Evolutionary conservation across 2,113 vertebrate species (phyloP).

Genomic region (Crocuta crocuta): DNA sequence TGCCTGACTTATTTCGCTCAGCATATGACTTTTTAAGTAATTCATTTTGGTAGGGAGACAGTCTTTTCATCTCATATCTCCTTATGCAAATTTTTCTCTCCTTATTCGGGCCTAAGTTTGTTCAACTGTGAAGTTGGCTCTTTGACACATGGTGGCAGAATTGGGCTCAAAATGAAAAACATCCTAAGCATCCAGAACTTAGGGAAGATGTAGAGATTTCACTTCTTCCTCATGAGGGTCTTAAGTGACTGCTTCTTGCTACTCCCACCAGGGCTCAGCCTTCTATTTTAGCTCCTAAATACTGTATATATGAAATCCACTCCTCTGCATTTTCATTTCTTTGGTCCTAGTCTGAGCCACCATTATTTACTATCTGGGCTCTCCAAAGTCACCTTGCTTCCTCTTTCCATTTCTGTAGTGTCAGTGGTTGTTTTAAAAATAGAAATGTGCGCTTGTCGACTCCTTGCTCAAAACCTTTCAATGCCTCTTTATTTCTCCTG

Average conservation of each 20-base stretch:
- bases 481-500: background rate
- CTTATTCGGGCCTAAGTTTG: background rate
- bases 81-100: background rate
- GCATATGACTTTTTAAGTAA: no score
- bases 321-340: conserved; percentile 11
- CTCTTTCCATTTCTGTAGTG: background rate
- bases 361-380: background rate
- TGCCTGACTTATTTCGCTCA: no score
- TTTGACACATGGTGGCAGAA: background rate
- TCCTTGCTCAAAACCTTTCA: background rate
- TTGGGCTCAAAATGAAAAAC: background rate
- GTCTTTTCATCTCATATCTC: background rate
- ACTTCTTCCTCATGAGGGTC: background rate
- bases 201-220: background rate
- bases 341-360: background rate
- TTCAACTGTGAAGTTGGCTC: background rate
- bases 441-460: background rate
- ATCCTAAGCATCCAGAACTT: background rate
- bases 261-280: background rate
- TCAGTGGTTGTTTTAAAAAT: background rate
- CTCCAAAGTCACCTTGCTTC: background rate
- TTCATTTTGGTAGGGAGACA: background rate
- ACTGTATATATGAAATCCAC: background rate
- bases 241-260: background rate
- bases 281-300: background rate